Evolutionary conservation across 2,113 vertebrate genomes (phyloP), one percentile per base, ranked within the genome.

Genomic region (Serilophus lunatus): DNA sequence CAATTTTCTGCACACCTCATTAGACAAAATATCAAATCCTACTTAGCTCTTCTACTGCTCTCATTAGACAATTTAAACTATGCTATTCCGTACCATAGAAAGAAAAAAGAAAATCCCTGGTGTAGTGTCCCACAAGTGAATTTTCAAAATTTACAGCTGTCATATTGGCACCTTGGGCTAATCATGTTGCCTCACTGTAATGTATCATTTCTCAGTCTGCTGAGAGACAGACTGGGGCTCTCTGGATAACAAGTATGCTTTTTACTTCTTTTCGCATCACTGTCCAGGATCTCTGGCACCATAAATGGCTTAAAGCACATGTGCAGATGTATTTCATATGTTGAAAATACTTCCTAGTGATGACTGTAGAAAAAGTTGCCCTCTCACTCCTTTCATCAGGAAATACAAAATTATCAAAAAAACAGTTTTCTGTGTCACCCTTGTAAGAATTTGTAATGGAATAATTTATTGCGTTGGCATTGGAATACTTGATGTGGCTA

Each of bases 1-100:
- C 51, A 86, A 60, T 88, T 94, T 96, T 95, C 51, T 88, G 82
- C 90, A 90, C 25, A 88, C 44, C 60, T 95, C 85, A 83, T 96
- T 94, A 96, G 78, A 64, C 79, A 86, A 83, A 96, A 81, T 88
- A 93, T 63, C 56, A 88, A 81, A 82, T 96, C 60, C 68, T 60
- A 92, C 82, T 93, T 88, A 94, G 47, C 60, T 86, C 15, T 93
- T 86, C 76, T 64, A 24, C 69, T 93, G 33, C 33, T 75, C 64
- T 92, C 64, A 81, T 93, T 94, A 94, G 71, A 78, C 28, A 90
- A 66, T 42, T 90, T 81, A 78, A 88, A 68, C 33, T 47, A 35
- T 51, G 54, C 33, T 88, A 25, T 83, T 90, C 80, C 20, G 47
- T 92, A 60, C 17, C 18, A 60, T 28, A 20, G 49, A 72, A 84